Base-by-base conservation (phyloP, 2,888 invertebrate species). In the Lamellibrachia satsuma region DNA sequence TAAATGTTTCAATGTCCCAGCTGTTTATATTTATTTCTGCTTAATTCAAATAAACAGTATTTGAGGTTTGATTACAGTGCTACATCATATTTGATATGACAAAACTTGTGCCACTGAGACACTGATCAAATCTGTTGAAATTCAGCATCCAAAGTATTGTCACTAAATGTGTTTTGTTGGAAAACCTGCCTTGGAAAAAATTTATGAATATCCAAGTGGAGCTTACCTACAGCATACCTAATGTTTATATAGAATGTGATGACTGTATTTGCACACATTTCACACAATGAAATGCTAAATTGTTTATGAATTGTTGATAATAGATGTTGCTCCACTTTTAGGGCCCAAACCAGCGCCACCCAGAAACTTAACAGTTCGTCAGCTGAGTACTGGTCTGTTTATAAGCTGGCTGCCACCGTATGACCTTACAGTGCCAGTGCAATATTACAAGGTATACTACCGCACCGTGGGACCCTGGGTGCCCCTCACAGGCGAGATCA, bases 281-380 rank as follows among this genome's bases (percentile, higher is more conserved):
- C 15, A 75, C 22, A 75, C 15, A n/a, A n/a, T 1, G n/a, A 75
- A 22, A 15, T 75, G 2, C 4, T 75, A 6, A 22, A 0, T 6
- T 6, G 22, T 75, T 4, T 39, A 39, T 39, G 39, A 22, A 75
- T 75, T 75, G 75, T 75, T 75, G 75, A 75, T 75, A 75, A 6
- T 75, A 22, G n/a, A 75, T 75, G 22, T 75, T 22, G 75, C 22
- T 75, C 15, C 22, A 75, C 52, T 91, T 91, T 55, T n/a, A 91
- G 91, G 91, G 97, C 98, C 99, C 93, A 98, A 98, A 97, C 99
- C 99, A 92, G 98, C 98, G 95, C 98, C 98, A 92, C 99, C 99
- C 57, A 97, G 98, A 94, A 99, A 99, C 97, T 97, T 99, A 95
- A 98, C 98, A 92, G 98, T 99, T 94, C 98, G 98, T 92, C 98